Conservation (phyloP, 2,797 vertebrate genomes). For the Cossypha niveicapilla region DNA sequence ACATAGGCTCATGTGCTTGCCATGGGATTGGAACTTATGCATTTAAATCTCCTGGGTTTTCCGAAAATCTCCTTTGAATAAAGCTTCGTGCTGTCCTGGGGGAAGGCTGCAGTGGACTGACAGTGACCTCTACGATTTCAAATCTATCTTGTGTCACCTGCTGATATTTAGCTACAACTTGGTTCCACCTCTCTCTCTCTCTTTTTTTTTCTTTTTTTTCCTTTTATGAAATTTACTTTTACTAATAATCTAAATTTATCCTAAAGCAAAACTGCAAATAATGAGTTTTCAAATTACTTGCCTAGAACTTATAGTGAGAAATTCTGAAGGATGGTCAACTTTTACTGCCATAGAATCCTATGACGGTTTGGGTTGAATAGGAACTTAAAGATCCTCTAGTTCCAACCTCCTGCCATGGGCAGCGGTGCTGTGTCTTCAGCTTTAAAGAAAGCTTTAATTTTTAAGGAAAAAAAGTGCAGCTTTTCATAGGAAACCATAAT, state of each 20-base stretch:
- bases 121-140: neutral
- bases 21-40: constrained; percentile 20
- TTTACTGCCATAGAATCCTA: neutral
- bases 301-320: neutral
- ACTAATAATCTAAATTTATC: neutral
- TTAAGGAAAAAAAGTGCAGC: neutral
- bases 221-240: neutral
- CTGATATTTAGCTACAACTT: neutral
- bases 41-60: constrained; percentile 40
- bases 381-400: neutral
- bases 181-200: neutral
- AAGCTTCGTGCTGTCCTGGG: neutral
- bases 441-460: neutral
- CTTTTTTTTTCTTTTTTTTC: neutral
- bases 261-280: neutral
- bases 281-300: neutral
- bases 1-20: neutral
- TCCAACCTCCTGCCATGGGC: neutral
- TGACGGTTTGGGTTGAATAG: neutral
- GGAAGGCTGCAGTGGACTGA: neutral
- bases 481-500: neutral
- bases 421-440: neutral
- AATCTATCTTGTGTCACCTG: neutral
- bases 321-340: neutral
- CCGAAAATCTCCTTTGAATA: constrained; percentile 11